Evolutionary conservation across 37 sponge, comb jelly and placozoan genomes (phyloP), one percentile per base, ranked within the genome.

Genomic region (Dysidea cf. avara): DNA sequence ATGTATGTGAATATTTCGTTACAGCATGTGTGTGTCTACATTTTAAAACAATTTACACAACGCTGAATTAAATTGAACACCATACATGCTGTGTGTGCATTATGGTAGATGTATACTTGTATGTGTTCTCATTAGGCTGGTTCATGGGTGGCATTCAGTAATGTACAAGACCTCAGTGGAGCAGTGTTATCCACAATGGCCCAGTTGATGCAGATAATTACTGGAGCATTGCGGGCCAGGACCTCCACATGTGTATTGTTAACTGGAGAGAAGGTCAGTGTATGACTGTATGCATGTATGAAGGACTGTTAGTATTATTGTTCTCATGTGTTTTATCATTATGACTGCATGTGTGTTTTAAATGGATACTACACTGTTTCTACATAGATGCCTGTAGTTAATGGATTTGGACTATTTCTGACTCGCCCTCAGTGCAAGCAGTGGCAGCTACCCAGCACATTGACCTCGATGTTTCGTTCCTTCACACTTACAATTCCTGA

Each of bases 91-190:
- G 17, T 33, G 7, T 25, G 24, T 13, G 29, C 11, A 26, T n/a
- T 30, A 48, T 9, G 16, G 25, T 39, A 9, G 16, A 40, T 22
- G 30, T 39, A 7, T 18, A 35, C 5, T 9, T 65, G 51, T 56
- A 18, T 18, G 25, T 18, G 6, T 26, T 35, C 29, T 53, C n/a
- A 39, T 13, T 61, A 86, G 78, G 86, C 75, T 61, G 90, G 90
- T 1, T 66, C 64, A 37, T 93, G 94, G 94, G 85, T 31, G 18
- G 88, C 90, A 38, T 81, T 93, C 61, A 53, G 71, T 56, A 77
- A 84, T 61, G 72, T 82, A 2, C 57, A 75, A 38, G 51, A 49
- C 25, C 75, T 93, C 6, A 16, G 71, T 9, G 0, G 24, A 7
- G 49, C 71, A 17, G 53, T 74, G 33, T 39, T 93, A 37, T 74